Evolutionary conservation across 2,113 vertebrate genomes (phyloP).

Genomic region (Gulo gulo): DNA sequence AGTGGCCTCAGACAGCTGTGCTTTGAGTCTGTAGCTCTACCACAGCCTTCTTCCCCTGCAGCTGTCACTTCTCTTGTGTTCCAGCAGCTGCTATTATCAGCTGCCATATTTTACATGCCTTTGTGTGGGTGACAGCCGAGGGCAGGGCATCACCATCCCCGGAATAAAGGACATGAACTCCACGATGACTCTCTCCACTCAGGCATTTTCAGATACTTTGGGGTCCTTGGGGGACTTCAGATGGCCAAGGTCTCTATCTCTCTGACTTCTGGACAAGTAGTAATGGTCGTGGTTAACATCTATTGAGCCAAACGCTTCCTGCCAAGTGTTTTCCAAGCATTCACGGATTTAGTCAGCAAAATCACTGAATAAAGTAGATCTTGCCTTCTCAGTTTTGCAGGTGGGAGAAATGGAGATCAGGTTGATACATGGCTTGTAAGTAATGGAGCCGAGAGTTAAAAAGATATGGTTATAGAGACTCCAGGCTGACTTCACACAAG

Average conservation of each 20-base stretch:
- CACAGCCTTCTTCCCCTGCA: neutral
- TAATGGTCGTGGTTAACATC: neutral
- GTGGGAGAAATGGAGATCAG: neutral
- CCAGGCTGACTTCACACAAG: neutral
- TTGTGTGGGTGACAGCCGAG: slow-evolving; percentile 29
- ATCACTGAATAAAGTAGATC: neutral
- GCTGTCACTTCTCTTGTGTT: neutral
- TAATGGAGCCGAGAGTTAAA: neutral
- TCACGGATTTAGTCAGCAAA: neutral
- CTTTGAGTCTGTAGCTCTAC: neutral
- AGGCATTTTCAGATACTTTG: neutral
- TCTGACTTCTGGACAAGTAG: neutral
- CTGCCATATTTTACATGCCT: slow-evolving; percentile 51
- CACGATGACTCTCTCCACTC: neutral
- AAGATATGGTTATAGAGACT: neutral
- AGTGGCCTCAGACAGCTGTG: slow-evolving; percentile 29
- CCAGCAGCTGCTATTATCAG: slow-evolving; percentile 54
- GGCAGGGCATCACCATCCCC: slow-evolving; percentile 7
- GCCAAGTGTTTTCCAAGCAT: neutral
- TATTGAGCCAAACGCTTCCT: neutral
- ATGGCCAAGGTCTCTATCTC: neutral
- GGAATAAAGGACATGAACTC: slow-evolving; percentile 37
- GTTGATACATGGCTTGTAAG: neutral
- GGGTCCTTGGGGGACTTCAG: neutral
- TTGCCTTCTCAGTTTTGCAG: neutral